These are phyloP conservation scores for Psettodes erumei DNA, from an alignment of 2,113 vertebrate genomes.

Conservation along the genomic window DNA sequence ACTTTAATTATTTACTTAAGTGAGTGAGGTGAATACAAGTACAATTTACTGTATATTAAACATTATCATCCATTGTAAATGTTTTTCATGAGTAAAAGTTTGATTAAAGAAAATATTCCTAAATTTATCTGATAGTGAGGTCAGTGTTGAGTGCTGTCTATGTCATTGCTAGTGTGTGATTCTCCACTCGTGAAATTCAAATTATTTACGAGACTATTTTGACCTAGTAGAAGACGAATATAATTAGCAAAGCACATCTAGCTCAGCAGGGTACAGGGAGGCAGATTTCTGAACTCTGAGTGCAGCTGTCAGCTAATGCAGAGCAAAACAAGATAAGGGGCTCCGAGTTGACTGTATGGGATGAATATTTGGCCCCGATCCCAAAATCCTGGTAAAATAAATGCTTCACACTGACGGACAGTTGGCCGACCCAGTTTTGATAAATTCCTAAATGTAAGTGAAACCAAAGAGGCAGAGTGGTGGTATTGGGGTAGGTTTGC, in stretches of 20 bases:
- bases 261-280: slow-evolving; percentile 10
- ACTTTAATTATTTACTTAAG: neutral
- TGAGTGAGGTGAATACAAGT: neutral
- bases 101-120: neutral
- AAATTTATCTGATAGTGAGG: neutral
- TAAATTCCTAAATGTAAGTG: slow-evolving; percentile 69
- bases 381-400: slow-evolving; percentile 71
- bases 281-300: slow-evolving; percentile 30
- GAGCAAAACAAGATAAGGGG: slow-evolving; percentile 64
- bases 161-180: neutral
- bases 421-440: slow-evolving; percentile 80
- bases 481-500: slow-evolving; percentile 14
- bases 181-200: neutral
- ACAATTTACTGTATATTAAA: neutral
- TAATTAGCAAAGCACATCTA: slow-evolving; percentile 5
- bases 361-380: slow-evolving; percentile 61
- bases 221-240: slow-evolving; percentile 36
- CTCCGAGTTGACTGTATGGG: slow-evolving; percentile 46
- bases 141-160: slow-evolving; percentile 3
- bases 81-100: neutral
- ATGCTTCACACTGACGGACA: slow-evolving; percentile 72
- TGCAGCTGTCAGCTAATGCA: slow-evolving; percentile 52
- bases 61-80: neutral
- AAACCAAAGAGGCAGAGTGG: slow-evolving; percentile 54
- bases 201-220: slow-evolving; percentile 5